Evolutionary conservation across 2,797 vertebrate genomes (phyloP), one percentile per base, ranked within the genome.

Genomic region (Ciconia nigra): DNA sequence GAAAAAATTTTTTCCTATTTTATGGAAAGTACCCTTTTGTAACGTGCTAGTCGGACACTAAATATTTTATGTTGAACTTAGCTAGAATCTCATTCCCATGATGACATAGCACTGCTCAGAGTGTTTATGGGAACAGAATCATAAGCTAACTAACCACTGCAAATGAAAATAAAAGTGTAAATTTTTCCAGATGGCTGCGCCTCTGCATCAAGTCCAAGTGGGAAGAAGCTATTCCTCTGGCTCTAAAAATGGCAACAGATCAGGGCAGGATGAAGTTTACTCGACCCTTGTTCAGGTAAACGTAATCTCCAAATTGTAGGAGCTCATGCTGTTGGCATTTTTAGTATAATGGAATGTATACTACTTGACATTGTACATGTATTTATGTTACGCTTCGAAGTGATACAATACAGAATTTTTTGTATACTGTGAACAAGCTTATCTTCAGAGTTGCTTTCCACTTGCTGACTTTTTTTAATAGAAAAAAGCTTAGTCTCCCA

Each of bases 191-290:
- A 87, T 99, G 99, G 99, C 97, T 99, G 91, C 98, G 99, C 55
- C 91, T 99, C 90, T 99, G 99, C 93, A 98, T 99, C 69, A 98
- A 97, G 71, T 98, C 99, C 25, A 98, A 88, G 61, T 99, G 99
- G 99, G 99, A 99, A 95, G 99, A 99, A 21, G 98, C 98, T 4
- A 98, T 99, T 96, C 98, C 99, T 65, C 78, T 99, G 97, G 99
- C 99, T 57, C 93, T 99, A 86, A 98, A 98, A 97, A 99, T 99
- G 99, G 99, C 99, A 10, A 99, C 99, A 2, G 99, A 99, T 55
- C 99, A 99, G 97, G 99, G 99, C 85, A 98, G 99, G 94, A 99
- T 99, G 99, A 99, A 99, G 95, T 99, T 99, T 95, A 99, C 99
- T 6, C 98, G 99, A 6, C 99, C 99, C 0, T 98, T 99, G 71